Evolutionary conservation across 1,140 invertebrate species (phyloP), one percentile per base, ranked within the genome.

Genomic region (Globodera ellingtonae): DNA sequence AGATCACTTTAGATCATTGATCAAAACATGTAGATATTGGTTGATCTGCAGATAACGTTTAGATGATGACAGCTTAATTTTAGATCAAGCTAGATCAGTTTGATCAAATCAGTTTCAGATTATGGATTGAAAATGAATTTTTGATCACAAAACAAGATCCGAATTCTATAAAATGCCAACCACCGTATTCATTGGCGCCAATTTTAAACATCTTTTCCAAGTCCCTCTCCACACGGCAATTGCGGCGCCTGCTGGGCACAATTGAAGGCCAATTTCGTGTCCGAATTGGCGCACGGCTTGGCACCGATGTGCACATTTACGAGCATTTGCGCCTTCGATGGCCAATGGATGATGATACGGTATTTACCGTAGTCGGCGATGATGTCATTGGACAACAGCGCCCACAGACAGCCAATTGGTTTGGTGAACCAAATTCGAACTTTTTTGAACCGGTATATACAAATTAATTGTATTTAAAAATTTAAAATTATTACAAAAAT

Each of bases 361-460:
- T 15, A 59, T 59, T 74, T 52, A 50, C 46, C 47, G 35, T 74
- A 59, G 15, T 52, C 24, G 62, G 18, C 24, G 62, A 59, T 18
- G 62, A 74, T 46, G 46, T 47, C 9, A 15, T 15, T 47, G 4
- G 48, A 18, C 52, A 50, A n/a, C 24, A 18, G 9, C 24, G 44
- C 5, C 10, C 47, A 3, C 24, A 74, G 15, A 74, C 10, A n/a
- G 46, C 24, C 13, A 5, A 10, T 35, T 74, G 52, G 47, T 74
- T 74, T 74, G 72, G 72, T 48, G 3, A 18, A 10, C 72, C 72
- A 74, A 74, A 74, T 74, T 74, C 72, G 18, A 74, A 74, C 62
- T 74, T 74, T 72, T 48, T 52, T 52, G 72, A 74, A 50, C 72
- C 72, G 47, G 72, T 74, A 52, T 15, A 50, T 24, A 71, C 44